Evolutionary conservation across 2,797 vertebrate genomes (phyloP), one percentile per base, ranked within the genome.

Genomic region (Meriones psammophilus): DNA sequence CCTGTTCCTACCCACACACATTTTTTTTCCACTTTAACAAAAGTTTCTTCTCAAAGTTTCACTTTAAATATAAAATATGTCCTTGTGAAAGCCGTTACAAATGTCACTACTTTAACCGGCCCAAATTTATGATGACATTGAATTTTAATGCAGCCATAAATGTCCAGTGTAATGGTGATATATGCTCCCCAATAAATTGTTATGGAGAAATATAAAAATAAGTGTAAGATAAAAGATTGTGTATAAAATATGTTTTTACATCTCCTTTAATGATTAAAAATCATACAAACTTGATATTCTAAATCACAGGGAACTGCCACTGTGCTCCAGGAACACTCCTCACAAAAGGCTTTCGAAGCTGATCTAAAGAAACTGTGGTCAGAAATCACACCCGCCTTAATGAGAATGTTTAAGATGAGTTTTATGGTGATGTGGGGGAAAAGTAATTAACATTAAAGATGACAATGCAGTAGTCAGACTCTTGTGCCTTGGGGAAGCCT

Each of bases 111-210:
- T 98, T 98, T 98, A 98, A 98, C 98, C 95, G 89, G 98, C 92
- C 97, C 95, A 98, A 98, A 99, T 99, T 99, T 98, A 99, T 98
- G 97, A 97, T 97, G 98, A 97, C 98, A 98, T 98, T 98, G 98
- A 98, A 98, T 98, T 98, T 99, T 99, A 98, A 99, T 98, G 97
- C 98, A 97, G 98, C 98, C 98, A 98, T 99, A 98, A 99, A 98
- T 97, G 98, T 98, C 98, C 97, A 96, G 97, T 97, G 97, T 98
- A 98, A 98, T 98, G 98, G 98, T 98, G 98, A 99, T 98, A 96
- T 98, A 99, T 98, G 98, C 87, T 42, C 97, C 3, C 88, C 97
- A 97, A 98, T 98, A 98, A 98, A 98, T 98, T 98, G 98, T 98
- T 97, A 98, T 90, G 66, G 94, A 98, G 98, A 98, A 98, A 98